Percentiles rank a stretch among this genome's conserved stretches.
Evolutionary conservation across 2,888 invertebrate genomes (phyloP).

Genomic region (Drosophila rubida): DNA sequence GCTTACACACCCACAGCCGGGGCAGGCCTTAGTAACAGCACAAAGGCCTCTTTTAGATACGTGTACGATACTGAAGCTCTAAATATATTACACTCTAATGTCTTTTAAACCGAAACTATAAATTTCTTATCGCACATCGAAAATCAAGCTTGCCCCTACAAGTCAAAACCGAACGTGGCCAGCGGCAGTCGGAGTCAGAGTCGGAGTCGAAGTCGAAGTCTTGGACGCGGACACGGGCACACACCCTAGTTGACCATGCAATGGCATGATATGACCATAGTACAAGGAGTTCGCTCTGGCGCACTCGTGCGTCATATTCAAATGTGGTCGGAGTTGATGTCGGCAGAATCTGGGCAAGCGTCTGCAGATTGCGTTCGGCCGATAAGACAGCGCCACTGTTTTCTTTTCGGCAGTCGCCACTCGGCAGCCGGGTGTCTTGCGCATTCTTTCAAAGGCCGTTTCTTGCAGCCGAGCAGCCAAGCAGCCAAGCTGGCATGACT

Average conservation of each 20-base stretch:
- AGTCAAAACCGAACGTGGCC: slow-evolving; percentile 68
- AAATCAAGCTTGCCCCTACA: slow-evolving; percentile 77
- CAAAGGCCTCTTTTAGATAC: slow-evolving; percentile 70
- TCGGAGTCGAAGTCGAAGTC: slow-evolving; percentile 30
- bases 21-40: slow-evolving; percentile 61
- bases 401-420: slow-evolving; percentile 28
- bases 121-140: slow-evolving; percentile 79
- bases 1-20: slow-evolving; percentile 63
- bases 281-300: slow-evolving; percentile 15
- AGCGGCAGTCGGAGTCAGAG: slow-evolving; percentile 44
- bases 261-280: slow-evolving; percentile 11
- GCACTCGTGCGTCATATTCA: slow-evolving; percentile 80
- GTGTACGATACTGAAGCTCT: slow-evolving; percentile 54
- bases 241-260: slow-evolving; percentile 74
- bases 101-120: slow-evolving; percentile 80
- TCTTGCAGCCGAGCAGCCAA: slow-evolving; percentile 25
- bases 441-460: slow-evolving; percentile 79
- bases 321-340: slow-evolving; percentile 61
- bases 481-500: too few species aligned
- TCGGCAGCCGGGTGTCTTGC: slow-evolving; percentile 22
- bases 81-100: slow-evolving; percentile 81
- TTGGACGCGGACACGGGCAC: slow-evolving; percentile 55
- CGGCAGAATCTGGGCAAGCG: slow-evolving; percentile 46
- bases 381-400: slow-evolving; percentile 79
- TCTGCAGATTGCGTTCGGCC: slow-evolving; percentile 73